Percentiles rank a stretch among this genome's conserved stretches.
phyloP scores from a whole-genome alignment of 2,888 invertebrate species.

The Hydriomena furcata region DNA sequence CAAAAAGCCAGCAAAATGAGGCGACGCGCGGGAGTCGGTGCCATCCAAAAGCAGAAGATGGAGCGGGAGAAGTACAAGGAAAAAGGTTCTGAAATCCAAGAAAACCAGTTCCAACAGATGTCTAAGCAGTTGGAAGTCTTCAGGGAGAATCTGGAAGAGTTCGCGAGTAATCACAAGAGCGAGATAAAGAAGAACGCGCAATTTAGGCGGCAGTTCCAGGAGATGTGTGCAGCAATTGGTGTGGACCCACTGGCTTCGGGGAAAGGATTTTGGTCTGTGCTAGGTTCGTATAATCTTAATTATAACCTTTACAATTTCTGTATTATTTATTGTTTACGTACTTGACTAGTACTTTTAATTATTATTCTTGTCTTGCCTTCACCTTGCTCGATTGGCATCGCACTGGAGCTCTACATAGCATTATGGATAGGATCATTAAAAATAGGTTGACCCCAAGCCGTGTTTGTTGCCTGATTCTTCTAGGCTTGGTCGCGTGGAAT shows the following conservation, averaged over 20 bases:
- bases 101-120: slow-evolving; percentile 96
- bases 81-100: slow-evolving; percentile 95
- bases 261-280: slow-evolving; percentile 98
- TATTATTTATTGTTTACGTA: no score
- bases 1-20: slow-evolving; percentile 82
- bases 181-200: slow-evolving; percentile 97
- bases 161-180: slow-evolving; percentile 96
- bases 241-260: slow-evolving; percentile 98
- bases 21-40: slow-evolving; percentile 92
- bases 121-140: slow-evolving; percentile 97
- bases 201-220: slow-evolving; percentile 97
- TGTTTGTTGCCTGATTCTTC: no score
- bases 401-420: no score
- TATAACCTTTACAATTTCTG: no score
- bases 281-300: slow-evolving; percentile 78
- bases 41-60: slow-evolving; percentile 93
- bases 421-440: no score
- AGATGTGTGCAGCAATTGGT: slow-evolving; percentile 99
- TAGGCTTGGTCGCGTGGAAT: no score
- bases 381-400: no score
- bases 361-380: no score
- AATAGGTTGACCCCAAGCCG: no score
- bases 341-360: no score
- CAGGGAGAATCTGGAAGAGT: slow-evolving; percentile 95
- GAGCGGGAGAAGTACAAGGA: slow-evolving; percentile 95